Evolutionary conservation across 2,113 vertebrate species (phyloP), one percentile per base, ranked within the genome.

Genomic region (Limnothrissa miodon): DNA sequence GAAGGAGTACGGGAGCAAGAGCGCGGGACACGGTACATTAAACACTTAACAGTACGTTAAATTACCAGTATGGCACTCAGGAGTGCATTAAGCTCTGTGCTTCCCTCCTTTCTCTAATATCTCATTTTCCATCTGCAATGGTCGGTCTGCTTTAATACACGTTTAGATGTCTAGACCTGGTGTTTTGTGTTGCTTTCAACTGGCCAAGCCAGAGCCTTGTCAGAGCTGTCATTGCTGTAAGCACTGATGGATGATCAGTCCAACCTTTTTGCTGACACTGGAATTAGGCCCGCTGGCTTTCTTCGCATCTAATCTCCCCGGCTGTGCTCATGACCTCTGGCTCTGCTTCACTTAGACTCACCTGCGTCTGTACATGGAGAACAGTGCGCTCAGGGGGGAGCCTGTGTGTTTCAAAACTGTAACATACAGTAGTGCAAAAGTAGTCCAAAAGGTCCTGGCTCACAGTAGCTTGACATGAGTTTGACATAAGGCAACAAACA

Each of bases 201-300:
- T 62, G 59, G 59, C n/a, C 7, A 17, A 74, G 9, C 45, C 45
- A 48, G 23, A 56, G 78, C 33, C 29, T 33, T 21, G 48, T 82
- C 56, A 78, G 53, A 39, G 42, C 82, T 80, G 80, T 46, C 48
- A 56, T 45, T 23, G 66, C 10, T 44, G 46, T 23, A 29, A 46
- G 36, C 59, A n/a, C 78, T 45, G 78, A 0, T 36, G 44, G 82
- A 85, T 80, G 81, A 81, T 74, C 83, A 89, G 92, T 92, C 88
- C 90, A 86, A 70, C 6, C 80, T 80, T 92, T 92, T 87, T 48
- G 91, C 93, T 94, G 92, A 94, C 81, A 39, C 79, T 83, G 85
- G 70, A 87, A 44, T 92, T 90, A 90, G 91, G 82, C 87, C 87
- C 4, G 15, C 92, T 92, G 91, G 80, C 81, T 90, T 90, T 6